Base-by-base conservation (phyloP, 2,888 invertebrate species). In the Cancer borealis region DNA sequence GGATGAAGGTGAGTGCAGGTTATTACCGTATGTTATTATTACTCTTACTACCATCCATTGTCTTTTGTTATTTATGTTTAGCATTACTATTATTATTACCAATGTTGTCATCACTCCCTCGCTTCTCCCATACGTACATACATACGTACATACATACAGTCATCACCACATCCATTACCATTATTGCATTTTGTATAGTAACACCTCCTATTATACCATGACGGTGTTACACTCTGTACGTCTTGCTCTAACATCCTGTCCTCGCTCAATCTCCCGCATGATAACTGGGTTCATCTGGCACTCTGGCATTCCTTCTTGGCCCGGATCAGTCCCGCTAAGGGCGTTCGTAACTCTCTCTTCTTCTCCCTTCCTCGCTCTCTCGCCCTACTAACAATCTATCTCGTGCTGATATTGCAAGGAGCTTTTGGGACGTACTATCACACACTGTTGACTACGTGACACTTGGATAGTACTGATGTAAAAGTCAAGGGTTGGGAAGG, bases 71-170 rank as follows among this genome's bases (percentile, higher is more conserved):
- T 39, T 84, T 4, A 14, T 84, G 4, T 14, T 84, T 26, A 84
- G 10, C 17, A 39, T 39, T 84, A 39, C 39, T 84, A 84, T 84
- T 39, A 12, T 6, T 39, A 14, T 39, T 39, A 14, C 84, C 39
- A 84, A 26, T 84, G 84, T 84, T 84, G 39, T 84, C 39, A 84
- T 39, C 39, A 39, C 30, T 6, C 39, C 73, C 73, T 26, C 73
- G 26, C 26, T 26, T 10, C 73, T 79, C 26, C 73, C 39, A 84
- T 92, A 84, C 26, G 47, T 87, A 87, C 45, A 88, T 92, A 92
- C 30, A 49, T 54, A 92, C 26, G 21, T n/a, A 30, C 84, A 30
- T 39, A 60, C 5, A 3, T 60, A 73, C 26, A 21, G n/a, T 73
- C 73, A 46, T 39, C 8, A 88, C n/a, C 46, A 88, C 88, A 1